Base-by-base conservation (phyloP, 92 coral and sea anemone genomes). In the Montipora capitata region DNA sequence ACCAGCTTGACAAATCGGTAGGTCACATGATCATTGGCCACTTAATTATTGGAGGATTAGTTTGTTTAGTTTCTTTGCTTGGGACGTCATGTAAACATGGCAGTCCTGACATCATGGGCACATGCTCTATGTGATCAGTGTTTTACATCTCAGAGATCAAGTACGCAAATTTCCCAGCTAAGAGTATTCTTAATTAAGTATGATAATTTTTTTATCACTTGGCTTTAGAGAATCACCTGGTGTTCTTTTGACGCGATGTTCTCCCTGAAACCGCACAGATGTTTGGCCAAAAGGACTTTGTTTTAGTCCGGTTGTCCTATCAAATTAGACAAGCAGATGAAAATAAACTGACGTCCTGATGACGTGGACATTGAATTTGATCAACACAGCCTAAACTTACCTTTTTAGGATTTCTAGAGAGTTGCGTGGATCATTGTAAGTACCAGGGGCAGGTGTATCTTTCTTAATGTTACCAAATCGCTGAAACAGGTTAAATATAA, bases 271-370 rank as follows among this genome's bases (percentile, higher is more conserved):
- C 73, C 99, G 91, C 45, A 98, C 96, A 57, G 99, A 94, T 4
- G 99, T 98, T 68, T 98, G 99, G 12, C 99, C 99, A 91, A 98
- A 98, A 35, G 99, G 99, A 79, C 98, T 98, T 52, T 98, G 92
- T 88, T 98, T 98, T 6, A 94, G 79, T 40, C 99, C 99, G 66
- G 98, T 98, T 3, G 98, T 94, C 78, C 99, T 98, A 18, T 13
- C 13, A 63, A 63, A 63, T 17, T 3, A 63, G 68, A 63, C 4
- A 20, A 4, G 18, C 16, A 61, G 66, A 11, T 61, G 20, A 14
- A 2, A 0, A 13, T n/a, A 4, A 61, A 13, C 17, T 61, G 5
- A 11, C 7, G 61, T 54, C 61, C 15, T 11, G 14, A 11, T 54
- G 61, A 54, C 51, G 9, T 8, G 9, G 51, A 45, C 51, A 5